Evolutionary conservation across 2,888 invertebrate genomes (phyloP).

Genomic region (Eupithecia exiguata): DNA sequence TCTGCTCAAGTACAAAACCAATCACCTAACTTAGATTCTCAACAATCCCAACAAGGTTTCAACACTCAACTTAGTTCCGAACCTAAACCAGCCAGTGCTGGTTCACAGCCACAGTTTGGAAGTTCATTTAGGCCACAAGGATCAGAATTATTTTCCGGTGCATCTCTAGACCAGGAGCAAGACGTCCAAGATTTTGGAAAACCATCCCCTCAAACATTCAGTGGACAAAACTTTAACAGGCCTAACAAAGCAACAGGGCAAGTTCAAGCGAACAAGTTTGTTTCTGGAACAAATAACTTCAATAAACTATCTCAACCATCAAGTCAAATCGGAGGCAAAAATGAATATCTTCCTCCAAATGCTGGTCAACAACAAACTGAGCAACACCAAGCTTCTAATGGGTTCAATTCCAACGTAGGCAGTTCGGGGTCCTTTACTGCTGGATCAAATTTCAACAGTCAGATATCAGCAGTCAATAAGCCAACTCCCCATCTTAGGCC

Average conservation of each 20-base stretch:
- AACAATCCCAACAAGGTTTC: constrained; percentile 24
- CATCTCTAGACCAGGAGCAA: constrained; percentile 23
- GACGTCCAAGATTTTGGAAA: constrained; percentile 32
- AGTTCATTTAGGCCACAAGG: constrained; percentile 39
- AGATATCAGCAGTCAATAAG: constrained; percentile 12
- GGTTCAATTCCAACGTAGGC: neutral
- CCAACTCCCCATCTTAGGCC: constrained; percentile 18
- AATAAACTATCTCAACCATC: constrained; percentile 15
- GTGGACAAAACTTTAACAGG: constrained; percentile 27
- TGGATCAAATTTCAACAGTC: constrained; percentile 2
- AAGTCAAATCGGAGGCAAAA: constrained; percentile 45
- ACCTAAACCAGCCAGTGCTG: neutral
- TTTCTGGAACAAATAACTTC: constrained; percentile 14
- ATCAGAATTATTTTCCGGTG: constrained; percentile 29
- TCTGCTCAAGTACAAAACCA: constrained; percentile 30
- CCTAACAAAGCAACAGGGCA: constrained; percentile 26
- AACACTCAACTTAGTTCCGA: constrained; percentile 30
- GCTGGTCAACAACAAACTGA: constrained; percentile 34
- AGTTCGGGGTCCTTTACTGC: neutral
- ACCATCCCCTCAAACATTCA: constrained; percentile 24
- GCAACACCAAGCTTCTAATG: constrained; percentile 21
- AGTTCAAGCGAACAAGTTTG: constrained; percentile 13
- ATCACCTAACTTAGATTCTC: constrained; percentile 17
- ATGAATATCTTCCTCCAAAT: constrained; percentile 56
- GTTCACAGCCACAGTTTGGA: constrained; percentile 34